Conservation (phyloP, 2,113 vertebrate genomes). For the Pachypanchax playfairii region DNA sequence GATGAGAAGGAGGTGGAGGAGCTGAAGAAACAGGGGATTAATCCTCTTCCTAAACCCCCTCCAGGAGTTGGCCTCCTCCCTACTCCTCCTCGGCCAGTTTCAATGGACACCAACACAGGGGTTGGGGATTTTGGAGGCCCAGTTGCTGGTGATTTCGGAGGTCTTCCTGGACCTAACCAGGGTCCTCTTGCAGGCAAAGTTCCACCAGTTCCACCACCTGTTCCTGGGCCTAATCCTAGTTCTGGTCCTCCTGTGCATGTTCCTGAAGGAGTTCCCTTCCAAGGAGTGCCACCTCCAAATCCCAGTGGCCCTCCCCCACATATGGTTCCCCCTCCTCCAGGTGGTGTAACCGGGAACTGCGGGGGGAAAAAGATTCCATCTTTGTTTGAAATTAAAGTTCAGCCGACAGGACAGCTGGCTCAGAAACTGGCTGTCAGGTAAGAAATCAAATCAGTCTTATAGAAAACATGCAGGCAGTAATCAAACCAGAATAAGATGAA, state of each 20-base stretch:
- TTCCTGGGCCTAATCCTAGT: constrained; percentile 59
- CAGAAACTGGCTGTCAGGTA: constrained; percentile 93
- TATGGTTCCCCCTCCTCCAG: constrained; percentile 80
- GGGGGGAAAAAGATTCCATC: constrained; percentile 91
- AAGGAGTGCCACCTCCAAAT: constrained; percentile 70
- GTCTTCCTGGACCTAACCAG: constrained; percentile 61
- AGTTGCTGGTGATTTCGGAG: constrained; percentile 45
- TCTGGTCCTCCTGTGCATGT: constrained; percentile 66
- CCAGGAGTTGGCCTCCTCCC: constrained; percentile 87
- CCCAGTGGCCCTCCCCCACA: constrained; percentile 73
- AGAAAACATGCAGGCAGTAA: too few relatives aligned
- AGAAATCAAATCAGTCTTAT: constrained; percentile 16
- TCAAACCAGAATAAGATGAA: too few relatives aligned
- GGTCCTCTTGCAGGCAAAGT: constrained; percentile 56
- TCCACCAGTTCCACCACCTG: constrained; percentile 56
- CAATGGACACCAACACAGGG: constrained; percentile 70
- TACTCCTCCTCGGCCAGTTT: constrained; percentile 81
- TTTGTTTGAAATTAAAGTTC: constrained; percentile 93
- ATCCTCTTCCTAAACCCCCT: constrained; percentile 87
- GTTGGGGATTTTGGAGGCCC: constrained; percentile 71
- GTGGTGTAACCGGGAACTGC: constrained; percentile 62
- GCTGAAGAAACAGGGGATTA: constrained; percentile 96
- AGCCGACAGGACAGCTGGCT: constrained; percentile 91
- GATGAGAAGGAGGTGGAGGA: constrained; percentile 97
- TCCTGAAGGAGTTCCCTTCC: constrained; percentile 78